These are phyloP conservation scores for Ametastegia equiseti DNA, from an alignment of 2,888 invertebrate genomes.

Conservation along the genomic window DNA sequence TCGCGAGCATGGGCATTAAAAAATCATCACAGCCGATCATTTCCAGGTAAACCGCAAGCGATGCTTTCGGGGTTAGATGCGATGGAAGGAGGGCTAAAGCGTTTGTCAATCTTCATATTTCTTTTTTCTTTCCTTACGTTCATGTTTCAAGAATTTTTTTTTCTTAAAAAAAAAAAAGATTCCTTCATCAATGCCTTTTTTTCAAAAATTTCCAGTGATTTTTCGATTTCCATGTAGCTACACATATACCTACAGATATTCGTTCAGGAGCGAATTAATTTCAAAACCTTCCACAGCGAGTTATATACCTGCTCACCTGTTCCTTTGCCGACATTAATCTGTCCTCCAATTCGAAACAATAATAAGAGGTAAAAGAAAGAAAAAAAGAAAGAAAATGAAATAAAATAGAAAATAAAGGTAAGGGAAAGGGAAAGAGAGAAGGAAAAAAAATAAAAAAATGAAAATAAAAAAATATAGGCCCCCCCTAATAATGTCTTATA, in stretches of 20 bases:
- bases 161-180: no score
- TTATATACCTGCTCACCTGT: constrained; percentile 27
- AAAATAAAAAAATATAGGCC: constrained; percentile 56
- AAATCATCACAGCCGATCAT: constrained; percentile 64
- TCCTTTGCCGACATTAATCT: constrained; percentile 35
- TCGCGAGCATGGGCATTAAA: constrained; percentile 71
- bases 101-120: constrained; percentile 24
- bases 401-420: constrained; percentile 48
- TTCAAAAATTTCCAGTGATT: not conserved
- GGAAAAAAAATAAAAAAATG: constrained; percentile 33
- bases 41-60: constrained; percentile 49
- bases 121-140: not conserved
- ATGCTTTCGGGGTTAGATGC: not conserved
- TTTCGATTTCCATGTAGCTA: not conserved
- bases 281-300: not conserved
- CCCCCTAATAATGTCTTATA: constrained; percentile 74
- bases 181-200: no score
- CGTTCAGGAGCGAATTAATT: constrained; percentile 9
- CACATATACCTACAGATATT: not conserved
- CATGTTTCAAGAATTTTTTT: not conserved
- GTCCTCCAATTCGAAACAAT: constrained; percentile 42
- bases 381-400: constrained; percentile 56
- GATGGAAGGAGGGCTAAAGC: not conserved
- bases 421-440: constrained; percentile 48
- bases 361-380: constrained; percentile 44